These are phyloP conservation scores for Diphyllodes magnificus DNA, from an alignment of 2,113 vertebrate species.

Conservation along the genomic window DNA sequence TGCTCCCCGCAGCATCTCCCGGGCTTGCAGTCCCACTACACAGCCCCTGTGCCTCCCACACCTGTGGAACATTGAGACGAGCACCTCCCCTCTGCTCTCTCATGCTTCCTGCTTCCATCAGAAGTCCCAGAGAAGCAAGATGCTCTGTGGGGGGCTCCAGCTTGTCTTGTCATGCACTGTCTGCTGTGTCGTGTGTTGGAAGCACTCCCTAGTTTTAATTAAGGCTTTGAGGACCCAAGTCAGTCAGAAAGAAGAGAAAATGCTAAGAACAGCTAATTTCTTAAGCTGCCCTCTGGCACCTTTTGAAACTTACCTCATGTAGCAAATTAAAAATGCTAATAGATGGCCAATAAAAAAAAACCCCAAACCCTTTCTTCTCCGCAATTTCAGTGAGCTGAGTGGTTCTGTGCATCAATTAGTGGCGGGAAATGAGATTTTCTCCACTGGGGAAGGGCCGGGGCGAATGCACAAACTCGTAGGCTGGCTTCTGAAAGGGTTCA, in stretches of 20 bases:
- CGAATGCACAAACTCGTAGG: not conserved
- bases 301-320: slow-evolving; percentile 63
- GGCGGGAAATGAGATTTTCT: slow-evolving; percentile 23
- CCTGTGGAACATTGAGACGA: not conserved
- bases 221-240: slow-evolving; percentile 27
- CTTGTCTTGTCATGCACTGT: not conserved
- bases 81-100: not conserved
- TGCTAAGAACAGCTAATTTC: slow-evolving; percentile 60
- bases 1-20: not conserved
- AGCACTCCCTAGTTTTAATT: slow-evolving; percentile 27
- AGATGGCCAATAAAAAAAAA: slow-evolving; percentile 44
- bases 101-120: not conserved
- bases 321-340: slow-evolving; percentile 68
- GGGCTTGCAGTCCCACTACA: not conserved
- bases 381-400: slow-evolving; percentile 46
- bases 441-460: not conserved
- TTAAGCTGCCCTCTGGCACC: slow-evolving; percentile 61
- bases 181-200: not conserved
- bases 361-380: not conserved
- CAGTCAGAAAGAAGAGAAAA: slow-evolving; percentile 28
- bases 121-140: not conserved
- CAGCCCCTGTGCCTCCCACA: not conserved
- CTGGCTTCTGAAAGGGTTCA: not conserved
- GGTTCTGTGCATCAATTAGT: slow-evolving; percentile 25
- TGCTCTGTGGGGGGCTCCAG: not conserved